Percentiles rank a stretch among this genome's conserved stretches.
Conservation (phyloP, 2,888 invertebrate genomes). For the Yponomeuta cagnagella region DNA sequence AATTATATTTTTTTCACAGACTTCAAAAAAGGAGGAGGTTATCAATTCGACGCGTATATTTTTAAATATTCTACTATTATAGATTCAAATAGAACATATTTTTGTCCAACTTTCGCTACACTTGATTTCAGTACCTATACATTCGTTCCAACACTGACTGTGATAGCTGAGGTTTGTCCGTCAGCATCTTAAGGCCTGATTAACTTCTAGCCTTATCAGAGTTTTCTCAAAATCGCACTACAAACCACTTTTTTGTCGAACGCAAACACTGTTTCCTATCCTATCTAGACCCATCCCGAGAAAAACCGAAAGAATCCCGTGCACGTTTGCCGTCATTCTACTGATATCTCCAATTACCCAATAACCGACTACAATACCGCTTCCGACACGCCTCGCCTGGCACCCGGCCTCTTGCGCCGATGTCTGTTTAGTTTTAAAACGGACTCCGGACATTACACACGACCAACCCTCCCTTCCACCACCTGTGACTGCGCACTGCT, state of each 20-base stretch:
- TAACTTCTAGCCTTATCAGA: too few relatives aligned
- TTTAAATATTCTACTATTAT: too few relatives aligned
- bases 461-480: constrained; percentile 25
- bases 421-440: constrained; percentile 55
- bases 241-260: neutral
- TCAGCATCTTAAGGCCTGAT: too few relatives aligned
- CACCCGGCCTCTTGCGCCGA: constrained; percentile 49
- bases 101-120: too few relatives aligned
- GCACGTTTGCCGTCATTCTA: neutral
- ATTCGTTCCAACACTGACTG: too few relatives aligned
- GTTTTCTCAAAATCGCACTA: too few relatives aligned
- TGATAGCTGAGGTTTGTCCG: too few relatives aligned
- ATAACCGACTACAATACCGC: constrained; percentile 53
- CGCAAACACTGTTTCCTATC: neutral
- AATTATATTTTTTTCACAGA: too few relatives aligned
- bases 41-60: too few relatives aligned
- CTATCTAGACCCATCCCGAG: neutral
- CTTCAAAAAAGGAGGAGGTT: too few relatives aligned
- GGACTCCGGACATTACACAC: constrained; percentile 70
- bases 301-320: neutral
- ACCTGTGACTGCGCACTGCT: neutral
- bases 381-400: constrained; percentile 62
- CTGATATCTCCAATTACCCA: constrained; percentile 36
- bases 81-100: too few relatives aligned
- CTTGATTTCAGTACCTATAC: too few relatives aligned